Percentiles rank a stretch among this genome's conserved stretches.
Evolutionary conservation across 2,888 invertebrate genomes (phyloP).

Genomic region (Trachelus tabidus): DNA sequence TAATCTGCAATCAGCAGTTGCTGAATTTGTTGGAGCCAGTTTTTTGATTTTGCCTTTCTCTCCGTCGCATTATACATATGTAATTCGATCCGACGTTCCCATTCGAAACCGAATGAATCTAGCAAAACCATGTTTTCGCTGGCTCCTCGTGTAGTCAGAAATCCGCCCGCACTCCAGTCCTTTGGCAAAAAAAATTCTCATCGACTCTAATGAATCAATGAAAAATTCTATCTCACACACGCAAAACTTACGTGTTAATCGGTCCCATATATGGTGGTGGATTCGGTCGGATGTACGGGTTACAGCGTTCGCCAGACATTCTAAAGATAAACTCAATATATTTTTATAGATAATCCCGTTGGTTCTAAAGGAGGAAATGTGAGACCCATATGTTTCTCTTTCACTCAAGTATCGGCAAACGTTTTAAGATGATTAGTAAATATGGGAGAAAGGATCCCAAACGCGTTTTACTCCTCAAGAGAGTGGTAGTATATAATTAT

Average conservation of each 20-base stretch:
- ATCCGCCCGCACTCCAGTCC: constrained; percentile 62
- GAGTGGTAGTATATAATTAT: no score
- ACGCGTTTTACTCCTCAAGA: no score
- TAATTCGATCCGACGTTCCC: constrained; percentile 12
- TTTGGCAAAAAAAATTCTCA: constrained; percentile 27
- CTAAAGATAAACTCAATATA: constrained; percentile 43
- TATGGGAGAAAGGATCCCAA: no score
- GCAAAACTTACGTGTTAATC: constrained; percentile 65
- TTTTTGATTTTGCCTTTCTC: constrained; percentile 40
- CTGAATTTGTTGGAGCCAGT: constrained; percentile 47
- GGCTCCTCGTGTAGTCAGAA: constrained; percentile 70
- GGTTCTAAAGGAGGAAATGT: constrained; percentile 17
- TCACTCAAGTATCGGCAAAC: no score
- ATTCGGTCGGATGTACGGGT: constrained; percentile 67
- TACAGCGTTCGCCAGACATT: constrained; percentile 51
- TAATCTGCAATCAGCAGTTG: no score
- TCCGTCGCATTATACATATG: constrained; percentile 13
- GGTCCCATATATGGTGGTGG: constrained; percentile 72
- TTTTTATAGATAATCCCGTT: constrained; percentile 44
- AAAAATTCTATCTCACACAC: neutral
- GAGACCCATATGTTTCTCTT: neutral
- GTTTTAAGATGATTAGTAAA: no score
- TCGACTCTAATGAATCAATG: neutral
- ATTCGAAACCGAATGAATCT: constrained; percentile 13
- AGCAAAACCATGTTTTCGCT: constrained; percentile 70